Base-by-base conservation (phyloP, 2,888 invertebrate genomes). In the Caenorhabditis zanzibari region DNA sequence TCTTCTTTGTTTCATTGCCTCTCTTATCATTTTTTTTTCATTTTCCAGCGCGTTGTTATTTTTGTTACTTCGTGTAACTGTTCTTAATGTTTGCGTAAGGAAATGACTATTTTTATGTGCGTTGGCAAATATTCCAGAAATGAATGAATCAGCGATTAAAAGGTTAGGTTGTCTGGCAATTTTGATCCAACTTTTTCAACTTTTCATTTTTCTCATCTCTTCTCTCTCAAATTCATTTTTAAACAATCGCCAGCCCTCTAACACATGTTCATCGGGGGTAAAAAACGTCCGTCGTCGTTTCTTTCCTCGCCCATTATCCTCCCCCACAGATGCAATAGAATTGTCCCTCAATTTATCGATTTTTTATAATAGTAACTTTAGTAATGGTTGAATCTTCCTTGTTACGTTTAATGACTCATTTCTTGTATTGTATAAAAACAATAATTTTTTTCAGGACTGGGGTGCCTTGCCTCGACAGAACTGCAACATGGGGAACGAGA, bases 401-500 rank as follows among this genome's bases (percentile, higher is more conserved):
- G 14, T 26, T 14, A 14, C 5, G n/a, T 49, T 32, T n/a, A 49
- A 32, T 38, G 38, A 38, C 38, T 38, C 38, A 12, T 22, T 59
- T n/a, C 5, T 24, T 12, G 0, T 24, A 44, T 2, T n/a, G 10
- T 4, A 41, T 9, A 49, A 19, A 54, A 47, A 14, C 19, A 54
- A 16, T 41, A 3, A 14, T 41, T 26, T 14, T 10, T 38, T 68
- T 54, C 12, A 22, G 35, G 54, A 16, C 69, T 10, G 49, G 52
- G 52, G 66, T 14, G 47, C 14, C 32, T 52, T 32, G 44, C 22
- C n/a, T 7, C 22, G 5, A 6, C 24, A 47, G 24, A 47, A 38
- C 14, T 26, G 26, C 41, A 41, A 35, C 28, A 79, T 79, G 79
- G 79, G 79, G 44, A 79, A 79, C 47, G 79, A 79, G 22, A 56